Evolutionary conservation across 2,113 vertebrate genomes (phyloP).

Genomic region (Pteropus alecto): DNA sequence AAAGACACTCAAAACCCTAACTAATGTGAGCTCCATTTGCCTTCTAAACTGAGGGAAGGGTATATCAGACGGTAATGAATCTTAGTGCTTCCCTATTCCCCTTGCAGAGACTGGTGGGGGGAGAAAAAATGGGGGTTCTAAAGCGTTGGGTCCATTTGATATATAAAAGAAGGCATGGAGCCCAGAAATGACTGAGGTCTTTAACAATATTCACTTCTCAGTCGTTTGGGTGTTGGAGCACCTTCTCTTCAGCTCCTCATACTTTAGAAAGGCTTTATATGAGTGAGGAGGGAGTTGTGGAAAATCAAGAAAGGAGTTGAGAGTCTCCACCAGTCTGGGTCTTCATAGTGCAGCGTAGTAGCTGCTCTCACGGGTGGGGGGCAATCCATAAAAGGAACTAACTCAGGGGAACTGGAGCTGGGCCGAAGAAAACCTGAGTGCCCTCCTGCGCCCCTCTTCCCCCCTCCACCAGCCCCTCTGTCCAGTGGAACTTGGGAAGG

Average conservation of each 20-base stretch:
- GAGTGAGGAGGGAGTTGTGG: background rate
- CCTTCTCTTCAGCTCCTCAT: too few relatives aligned
- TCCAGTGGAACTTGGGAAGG: background rate
- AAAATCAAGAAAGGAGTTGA: background rate
- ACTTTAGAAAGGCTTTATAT: background rate
- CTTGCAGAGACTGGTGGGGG: background rate
- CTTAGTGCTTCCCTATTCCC: rapidly evolving
- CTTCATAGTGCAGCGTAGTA: rapidly evolving
- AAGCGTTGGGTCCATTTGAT: background rate
- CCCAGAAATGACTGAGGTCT: background rate
- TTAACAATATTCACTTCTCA: background rate
- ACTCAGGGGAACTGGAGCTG: background rate
- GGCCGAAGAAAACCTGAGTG: background rate
- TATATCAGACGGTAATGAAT: background rate
- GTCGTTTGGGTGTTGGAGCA: background rate
- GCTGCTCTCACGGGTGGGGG: background rate
- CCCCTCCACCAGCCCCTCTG: too few relatives aligned
- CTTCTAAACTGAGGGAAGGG: background rate
- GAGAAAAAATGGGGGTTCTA: rapidly evolving
- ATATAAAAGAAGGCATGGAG: background rate
- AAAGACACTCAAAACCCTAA: background rate
- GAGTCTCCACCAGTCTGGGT: background rate
- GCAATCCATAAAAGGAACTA: background rate
- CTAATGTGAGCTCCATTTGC: background rate
- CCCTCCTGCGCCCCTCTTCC: rapidly evolving